Evolutionary conservation across 2,113 vertebrate genomes (phyloP).

Genomic region (Poeciliopsis prolifica): DNA sequence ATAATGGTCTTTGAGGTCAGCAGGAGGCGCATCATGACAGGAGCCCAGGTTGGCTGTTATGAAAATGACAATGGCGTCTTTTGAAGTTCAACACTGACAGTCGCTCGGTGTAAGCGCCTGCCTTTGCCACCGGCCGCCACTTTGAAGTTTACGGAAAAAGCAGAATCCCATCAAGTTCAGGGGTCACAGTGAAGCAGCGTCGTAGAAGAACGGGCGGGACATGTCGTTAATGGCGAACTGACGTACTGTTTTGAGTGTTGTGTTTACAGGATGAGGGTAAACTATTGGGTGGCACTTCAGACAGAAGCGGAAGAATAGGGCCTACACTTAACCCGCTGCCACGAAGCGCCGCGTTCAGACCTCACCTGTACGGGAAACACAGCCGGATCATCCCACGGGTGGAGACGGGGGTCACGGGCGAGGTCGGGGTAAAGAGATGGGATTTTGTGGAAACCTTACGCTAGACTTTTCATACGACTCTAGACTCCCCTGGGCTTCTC

Average conservation of each 20-base stretch:
- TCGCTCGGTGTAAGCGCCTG: conserved; percentile 43
- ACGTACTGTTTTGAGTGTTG: conserved; percentile 1
- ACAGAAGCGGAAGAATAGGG: conserved; percentile 70
- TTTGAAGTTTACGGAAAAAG: conserved; percentile 65
- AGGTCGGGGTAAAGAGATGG: conserved; percentile 53
- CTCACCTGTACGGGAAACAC: conserved; percentile 76
- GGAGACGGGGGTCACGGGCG: conserved; percentile 44
- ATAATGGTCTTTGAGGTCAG: conserved; percentile 39
- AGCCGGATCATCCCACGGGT: conserved; percentile 47
- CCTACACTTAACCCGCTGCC: conserved; percentile 81
- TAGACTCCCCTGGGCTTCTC: conserved; percentile 57
- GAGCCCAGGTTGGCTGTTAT: conserved; percentile 57
- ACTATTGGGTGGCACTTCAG: conserved; percentile 61
- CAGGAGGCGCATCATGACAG: conserved; percentile 46
- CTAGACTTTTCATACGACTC: conserved; percentile 59
- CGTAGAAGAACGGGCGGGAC: conserved; percentile 4
- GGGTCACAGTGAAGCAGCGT: conserved; percentile 52
- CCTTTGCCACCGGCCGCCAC: conserved; percentile 45
- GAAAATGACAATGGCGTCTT: conserved; percentile 60
- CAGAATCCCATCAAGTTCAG: conserved; percentile 43
- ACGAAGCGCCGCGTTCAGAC: conserved; percentile 62
- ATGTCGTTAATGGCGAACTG: background rate
- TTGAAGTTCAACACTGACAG: conserved; percentile 69
- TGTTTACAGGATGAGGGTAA: background rate
- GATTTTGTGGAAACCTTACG: conserved; percentile 81